Base-by-base conservation (phyloP, 2,797 vertebrate genomes). In the Botia kubotai region DNA sequence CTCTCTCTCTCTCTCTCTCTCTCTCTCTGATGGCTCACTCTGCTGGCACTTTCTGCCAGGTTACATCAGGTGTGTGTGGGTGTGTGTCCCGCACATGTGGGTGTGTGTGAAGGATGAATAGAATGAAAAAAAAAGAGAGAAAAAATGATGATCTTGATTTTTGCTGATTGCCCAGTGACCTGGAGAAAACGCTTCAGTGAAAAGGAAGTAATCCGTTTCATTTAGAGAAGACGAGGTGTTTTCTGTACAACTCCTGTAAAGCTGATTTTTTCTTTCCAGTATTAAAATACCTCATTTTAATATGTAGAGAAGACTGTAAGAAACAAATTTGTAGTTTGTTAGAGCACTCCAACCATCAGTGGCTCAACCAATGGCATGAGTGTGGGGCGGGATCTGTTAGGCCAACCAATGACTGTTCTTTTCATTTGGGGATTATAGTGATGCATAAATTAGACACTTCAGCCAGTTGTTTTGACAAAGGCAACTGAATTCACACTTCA, bases 21-120 rank as follows among this genome's bases (percentile, higher is more conserved):
- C 72, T 69, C 60, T 71, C 57, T 77, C 21, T 66, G 55, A 75
- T 77, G 68, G 62, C 52, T 84, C 79, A 82, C 21, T 85, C 65
- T 68, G 11, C 66, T 46, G 66, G 65, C 62, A 69, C 57, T 58
- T 57, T 66, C 72, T 75, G 66, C 72, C 67, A 80, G 72, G 55
- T 79, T 80, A 63, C 77, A 85, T 82, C 81, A 85, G 81, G 84
- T 81, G 77, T 73, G 69, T 77, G 81, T 70, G 74, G 55, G 84
- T 16, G 62, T 48, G 58, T 74, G 71, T 36, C 29, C 16, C 50
- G 16, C 68, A 26, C 21, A 63, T 53, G 60, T 62, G 69, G 57
- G 39, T 84, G 48, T 62, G 16, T 63, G 68, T 46, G 57, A 52
- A 50, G 3, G 17, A 46, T 52, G 10, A 26, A 52, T 7, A 33